Percentiles rank a stretch among this genome's conserved stretches.
Conservation (phyloP, 1,140 invertebrate genomes). For the Drosophila sproati region DNA sequence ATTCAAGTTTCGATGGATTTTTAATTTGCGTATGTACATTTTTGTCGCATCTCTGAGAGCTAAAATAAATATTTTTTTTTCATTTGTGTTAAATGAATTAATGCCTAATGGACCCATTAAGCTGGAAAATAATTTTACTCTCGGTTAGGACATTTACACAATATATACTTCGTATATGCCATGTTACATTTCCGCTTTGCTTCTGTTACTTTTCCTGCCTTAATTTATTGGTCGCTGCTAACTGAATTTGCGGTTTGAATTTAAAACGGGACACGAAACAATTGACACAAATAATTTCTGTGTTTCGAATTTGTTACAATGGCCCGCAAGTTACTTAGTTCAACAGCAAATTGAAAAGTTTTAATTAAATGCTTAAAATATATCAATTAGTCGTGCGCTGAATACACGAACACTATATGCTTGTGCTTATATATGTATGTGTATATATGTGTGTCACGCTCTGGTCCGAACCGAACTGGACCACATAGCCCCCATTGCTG, state of each 20-base stretch:
- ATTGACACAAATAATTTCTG: slow-evolving; percentile 67
- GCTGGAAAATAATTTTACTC: too few species aligned
- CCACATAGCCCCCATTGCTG: neutral
- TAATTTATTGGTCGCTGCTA: slow-evolving; percentile 69
- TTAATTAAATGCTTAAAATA: slow-evolving; percentile 73
- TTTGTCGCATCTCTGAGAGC: too few species aligned
- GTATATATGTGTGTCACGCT: slow-evolving; percentile 2
- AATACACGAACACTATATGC: neutral
- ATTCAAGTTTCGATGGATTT: too few species aligned
- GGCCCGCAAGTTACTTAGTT: slow-evolving; percentile 26
- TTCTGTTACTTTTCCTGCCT: slow-evolving; percentile 8
- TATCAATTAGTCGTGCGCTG: slow-evolving; percentile 55
- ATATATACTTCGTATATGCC: slow-evolving; percentile 45
- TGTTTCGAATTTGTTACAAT: slow-evolving; percentile 40
- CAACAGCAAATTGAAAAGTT: slow-evolving; percentile 54
- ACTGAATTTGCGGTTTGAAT: slow-evolving; percentile 73
- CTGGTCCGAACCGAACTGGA: neutral
- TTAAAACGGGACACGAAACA: slow-evolving; percentile 49
- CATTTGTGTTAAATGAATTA: too few species aligned
- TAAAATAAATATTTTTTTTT: too few species aligned
- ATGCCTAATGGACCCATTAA: too few species aligned
- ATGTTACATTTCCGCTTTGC: slow-evolving; percentile 39
- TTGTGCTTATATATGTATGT: neutral
- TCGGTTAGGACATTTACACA: too few species aligned
- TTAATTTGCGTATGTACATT: too few species aligned